Percentiles rank a stretch among this genome's conserved stretches.
Evolutionary conservation across 2,113 vertebrate species (phyloP).

Genomic region (Mesitornis unicolor): DNA sequence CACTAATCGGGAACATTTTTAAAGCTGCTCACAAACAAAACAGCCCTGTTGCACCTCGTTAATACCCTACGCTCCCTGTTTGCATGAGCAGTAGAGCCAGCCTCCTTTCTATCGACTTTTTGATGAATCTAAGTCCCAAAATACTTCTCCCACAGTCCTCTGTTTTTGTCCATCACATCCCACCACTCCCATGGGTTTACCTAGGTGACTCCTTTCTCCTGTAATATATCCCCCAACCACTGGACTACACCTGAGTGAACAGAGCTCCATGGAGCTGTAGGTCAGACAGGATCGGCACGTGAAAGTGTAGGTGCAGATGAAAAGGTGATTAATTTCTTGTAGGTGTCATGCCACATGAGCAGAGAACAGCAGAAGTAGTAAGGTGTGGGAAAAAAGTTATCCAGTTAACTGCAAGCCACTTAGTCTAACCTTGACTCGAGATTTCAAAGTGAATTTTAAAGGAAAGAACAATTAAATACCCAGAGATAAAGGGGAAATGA

Average conservation of each 20-base stretch:
- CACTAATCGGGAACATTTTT: constrained; percentile 52
- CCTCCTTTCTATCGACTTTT: background rate
- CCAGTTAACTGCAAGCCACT: background rate
- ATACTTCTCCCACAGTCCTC: background rate
- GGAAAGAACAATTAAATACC: constrained; percentile 56
- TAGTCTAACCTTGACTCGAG: constrained; percentile 1
- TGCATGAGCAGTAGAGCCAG: background rate
- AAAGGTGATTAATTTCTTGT: background rate
- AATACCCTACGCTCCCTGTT: background rate
- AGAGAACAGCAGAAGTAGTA: background rate
- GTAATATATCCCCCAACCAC: background rate
- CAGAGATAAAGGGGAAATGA: constrained; percentile 52
- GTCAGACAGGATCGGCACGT: background rate
- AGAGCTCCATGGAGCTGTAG: background rate
- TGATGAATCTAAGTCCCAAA: background rate
- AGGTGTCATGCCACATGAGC: background rate
- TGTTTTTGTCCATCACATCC: background rate
- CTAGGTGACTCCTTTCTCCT: background rate
- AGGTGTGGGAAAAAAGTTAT: background rate
- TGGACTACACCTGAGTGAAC: background rate
- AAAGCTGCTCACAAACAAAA: constrained; percentile 50
- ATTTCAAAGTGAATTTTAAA: constrained; percentile 44
- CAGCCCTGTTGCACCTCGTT: background rate
- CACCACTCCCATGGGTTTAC: background rate
- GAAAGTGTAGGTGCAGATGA: background rate